Evolutionary conservation across 1,140 invertebrate species (phyloP).

Genomic region (Cotesia glomerata): DNA sequence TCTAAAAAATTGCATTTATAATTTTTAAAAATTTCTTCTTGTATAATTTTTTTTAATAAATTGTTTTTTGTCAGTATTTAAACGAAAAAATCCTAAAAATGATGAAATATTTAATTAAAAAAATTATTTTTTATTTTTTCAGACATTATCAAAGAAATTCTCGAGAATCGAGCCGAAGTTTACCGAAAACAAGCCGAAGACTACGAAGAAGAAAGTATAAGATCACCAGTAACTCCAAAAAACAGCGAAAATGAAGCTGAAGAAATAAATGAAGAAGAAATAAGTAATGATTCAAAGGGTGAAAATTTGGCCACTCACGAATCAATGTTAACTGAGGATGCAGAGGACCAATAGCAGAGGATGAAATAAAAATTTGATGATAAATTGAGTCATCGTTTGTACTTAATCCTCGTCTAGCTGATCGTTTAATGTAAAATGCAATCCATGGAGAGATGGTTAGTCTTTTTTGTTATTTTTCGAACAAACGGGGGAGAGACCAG

Average conservation of each 20-base stretch:
- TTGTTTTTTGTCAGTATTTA: no score
- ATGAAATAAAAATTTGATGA: background rate
- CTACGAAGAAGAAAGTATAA: conserved; percentile 43
- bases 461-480: no score
- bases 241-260: conserved; percentile 40
- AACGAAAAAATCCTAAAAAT: no score
- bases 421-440: no score
- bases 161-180: conserved; percentile 72
- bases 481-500: no score
- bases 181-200: conserved; percentile 63
- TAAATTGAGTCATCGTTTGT: background rate
- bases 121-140: conserved; percentile 25
- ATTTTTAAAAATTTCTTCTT: no score
- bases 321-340: conserved; percentile 25
- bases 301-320: conserved; percentile 45
- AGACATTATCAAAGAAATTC: conserved; percentile 78
- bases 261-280: conserved; percentile 46
- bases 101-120: no score
- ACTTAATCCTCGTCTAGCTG: background rate
- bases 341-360: conserved; percentile 23
- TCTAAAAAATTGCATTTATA: no score
- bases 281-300: conserved; percentile 42
- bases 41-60: no score
- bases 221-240: background rate
- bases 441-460: no score